Evolutionary conservation across 1,140 invertebrate genomes (phyloP).

Genomic region (Drosophila nigrodunni): DNA sequence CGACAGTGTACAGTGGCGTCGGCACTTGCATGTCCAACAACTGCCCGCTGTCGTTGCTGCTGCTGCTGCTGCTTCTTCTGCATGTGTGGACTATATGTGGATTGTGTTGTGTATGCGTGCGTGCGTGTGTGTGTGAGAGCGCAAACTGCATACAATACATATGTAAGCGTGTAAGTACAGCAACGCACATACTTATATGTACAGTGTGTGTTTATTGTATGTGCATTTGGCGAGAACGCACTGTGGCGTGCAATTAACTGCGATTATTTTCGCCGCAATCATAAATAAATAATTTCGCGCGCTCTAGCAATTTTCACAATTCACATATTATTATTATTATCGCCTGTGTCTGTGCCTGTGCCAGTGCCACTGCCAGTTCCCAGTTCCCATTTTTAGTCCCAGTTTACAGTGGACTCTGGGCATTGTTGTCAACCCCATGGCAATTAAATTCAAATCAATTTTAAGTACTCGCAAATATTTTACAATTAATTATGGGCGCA

Average conservation of each 20-base stretch:
- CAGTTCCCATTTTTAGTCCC: not conserved
- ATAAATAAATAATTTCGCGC: slow-evolving; percentile 84
- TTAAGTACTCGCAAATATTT: slow-evolving; percentile 83
- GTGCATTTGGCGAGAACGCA: slow-evolving; percentile 34
- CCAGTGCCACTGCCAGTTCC: not conserved
- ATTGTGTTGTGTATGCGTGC: slow-evolving; percentile 43
- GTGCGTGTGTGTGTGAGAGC: slow-evolving; percentile 39
- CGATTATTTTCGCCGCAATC: slow-evolving; percentile 83
- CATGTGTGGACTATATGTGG: slow-evolving; percentile 40
- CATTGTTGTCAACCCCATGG: slow-evolving; percentile 9
- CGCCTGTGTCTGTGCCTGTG: slow-evolving; percentile 5
- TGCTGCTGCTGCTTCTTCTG: slow-evolving; percentile 13
- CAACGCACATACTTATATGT: slow-evolving; percentile 13
- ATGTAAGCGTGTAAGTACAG: slow-evolving; percentile 23
- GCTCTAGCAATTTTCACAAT: slow-evolving; percentile 74
- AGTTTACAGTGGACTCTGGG: slow-evolving; percentile 5
- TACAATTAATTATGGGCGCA: slow-evolving; percentile 77
- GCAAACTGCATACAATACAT: slow-evolving; percentile 28
- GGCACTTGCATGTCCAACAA: slow-evolving; percentile 45
- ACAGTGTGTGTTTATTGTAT: slow-evolving; percentile 5
- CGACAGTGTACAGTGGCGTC: no score
- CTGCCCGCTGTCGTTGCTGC: slow-evolving; percentile 49
- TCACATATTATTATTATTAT: slow-evolving; percentile 66
- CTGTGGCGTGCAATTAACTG: slow-evolving; percentile 81
- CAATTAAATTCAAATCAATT: slow-evolving; percentile 85